phyloP scores from a whole-genome alignment of 2,888 invertebrate genomes.

The Eutolmus rufibarbis region DNA sequence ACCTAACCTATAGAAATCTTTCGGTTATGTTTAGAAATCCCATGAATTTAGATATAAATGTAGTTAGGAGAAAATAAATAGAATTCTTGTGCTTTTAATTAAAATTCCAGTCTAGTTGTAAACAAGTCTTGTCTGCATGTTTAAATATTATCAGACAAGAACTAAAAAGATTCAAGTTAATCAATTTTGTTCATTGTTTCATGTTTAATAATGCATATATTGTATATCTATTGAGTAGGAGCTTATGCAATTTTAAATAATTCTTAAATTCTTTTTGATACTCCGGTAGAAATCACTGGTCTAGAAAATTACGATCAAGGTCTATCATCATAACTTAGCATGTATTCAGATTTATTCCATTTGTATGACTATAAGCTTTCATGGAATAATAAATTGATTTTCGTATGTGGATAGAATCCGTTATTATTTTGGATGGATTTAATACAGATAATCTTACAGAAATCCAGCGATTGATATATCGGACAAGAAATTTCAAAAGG shows the following conservation, averaged over 20 bases:
- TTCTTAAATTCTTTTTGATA: background rate
- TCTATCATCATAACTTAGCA: background rate
- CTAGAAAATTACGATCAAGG: background rate
- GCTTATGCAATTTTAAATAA: background rate
- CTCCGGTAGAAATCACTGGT: background rate
- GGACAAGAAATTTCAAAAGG: background rate
- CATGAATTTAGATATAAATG: too few species aligned
- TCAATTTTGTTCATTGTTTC: too few species aligned
- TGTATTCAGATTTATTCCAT: background rate
- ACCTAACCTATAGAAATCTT: too few species aligned
- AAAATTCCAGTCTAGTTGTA: too few species aligned
- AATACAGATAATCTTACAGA: background rate
- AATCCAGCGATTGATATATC: background rate
- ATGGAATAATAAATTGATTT: background rate
- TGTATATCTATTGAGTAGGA: too few species aligned
- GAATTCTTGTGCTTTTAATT: too few species aligned
- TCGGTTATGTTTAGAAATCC: too few species aligned
- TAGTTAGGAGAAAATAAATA: too few species aligned
- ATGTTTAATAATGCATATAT: too few species aligned
- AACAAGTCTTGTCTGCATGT: too few species aligned
- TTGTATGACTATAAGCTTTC: background rate
- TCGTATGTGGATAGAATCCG: background rate
- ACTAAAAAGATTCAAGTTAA: too few species aligned
- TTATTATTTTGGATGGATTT: background rate
- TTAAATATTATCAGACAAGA: too few species aligned